phyloP scores from a whole-genome alignment of 2,888 invertebrate genomes.

The Orthosia cruda region DNA sequence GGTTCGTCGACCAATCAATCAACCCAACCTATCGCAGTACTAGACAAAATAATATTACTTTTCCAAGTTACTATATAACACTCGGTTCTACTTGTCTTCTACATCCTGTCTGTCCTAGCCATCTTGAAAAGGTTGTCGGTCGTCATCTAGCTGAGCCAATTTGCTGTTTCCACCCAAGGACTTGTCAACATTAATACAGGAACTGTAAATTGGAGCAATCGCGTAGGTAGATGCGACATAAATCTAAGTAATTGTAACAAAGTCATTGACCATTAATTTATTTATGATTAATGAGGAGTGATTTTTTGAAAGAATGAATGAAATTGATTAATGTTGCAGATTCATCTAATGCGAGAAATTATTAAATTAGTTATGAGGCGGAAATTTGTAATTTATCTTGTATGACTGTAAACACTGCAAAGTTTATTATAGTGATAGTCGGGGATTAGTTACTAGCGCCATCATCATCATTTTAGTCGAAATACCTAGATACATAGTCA shows the following conservation, averaged over 20 bases:
- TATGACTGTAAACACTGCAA: background rate
- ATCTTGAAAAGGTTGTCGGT: background rate
- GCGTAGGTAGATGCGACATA: conserved; percentile 30
- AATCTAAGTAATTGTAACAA: conserved; percentile 22
- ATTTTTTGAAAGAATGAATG: conserved; percentile 30
- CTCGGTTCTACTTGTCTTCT: too few relatives aligned
- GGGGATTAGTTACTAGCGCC: background rate
- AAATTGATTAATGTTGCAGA: conserved; percentile 37
- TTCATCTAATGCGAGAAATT: conserved; percentile 20
- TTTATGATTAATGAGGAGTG: conserved; percentile 25
- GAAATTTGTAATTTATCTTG: conserved; percentile 22
- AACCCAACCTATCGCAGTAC: too few relatives aligned
- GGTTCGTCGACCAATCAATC: too few relatives aligned
- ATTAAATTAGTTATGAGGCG: conserved; percentile 9
- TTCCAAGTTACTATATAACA: too few relatives aligned
- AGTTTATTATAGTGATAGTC: background rate
- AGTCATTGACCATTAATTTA: conserved; percentile 38
- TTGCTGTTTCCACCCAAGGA: background rate
- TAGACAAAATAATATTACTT: too few relatives aligned
- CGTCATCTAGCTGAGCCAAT: background rate
- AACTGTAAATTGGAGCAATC: conserved; percentile 8
- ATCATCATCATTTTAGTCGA: background rate
- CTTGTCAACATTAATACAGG: background rate
- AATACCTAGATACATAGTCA: too few relatives aligned
- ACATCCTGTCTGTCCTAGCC: too few relatives aligned